These are phyloP conservation scores for Sorex maritimensis DNA, from an alignment of 2,797 vertebrate species.

Conservation along the genomic window DNA sequence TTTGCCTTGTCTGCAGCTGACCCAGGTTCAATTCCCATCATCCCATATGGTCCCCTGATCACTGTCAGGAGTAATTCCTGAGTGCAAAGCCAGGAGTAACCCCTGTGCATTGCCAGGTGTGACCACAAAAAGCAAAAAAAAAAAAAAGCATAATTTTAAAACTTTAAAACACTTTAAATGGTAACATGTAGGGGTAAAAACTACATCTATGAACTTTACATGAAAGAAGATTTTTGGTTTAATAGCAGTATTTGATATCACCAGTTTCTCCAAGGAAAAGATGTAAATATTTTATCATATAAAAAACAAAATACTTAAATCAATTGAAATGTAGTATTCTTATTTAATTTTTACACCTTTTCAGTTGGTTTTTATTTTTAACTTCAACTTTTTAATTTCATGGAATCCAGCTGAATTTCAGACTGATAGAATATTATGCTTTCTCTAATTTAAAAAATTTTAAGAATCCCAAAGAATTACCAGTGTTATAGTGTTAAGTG, in stretches of 20 bases:
- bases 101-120: no score
- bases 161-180: no score
- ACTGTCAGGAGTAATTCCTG: no score
- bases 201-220: not conserved
- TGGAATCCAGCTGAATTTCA: not conserved
- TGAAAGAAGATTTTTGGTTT: not conserved
- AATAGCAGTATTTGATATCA: not conserved
- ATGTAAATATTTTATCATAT: not conserved
- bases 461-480: not conserved
- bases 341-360: not conserved
- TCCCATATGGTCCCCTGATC: no score
- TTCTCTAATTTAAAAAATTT: not conserved
- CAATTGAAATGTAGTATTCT: not conserved
- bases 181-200: no score
- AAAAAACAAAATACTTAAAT: constrained; percentile 6
- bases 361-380: not conserved
- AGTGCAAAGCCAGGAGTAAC: no score
- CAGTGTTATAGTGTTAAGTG: not conserved
- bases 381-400: not conserved
- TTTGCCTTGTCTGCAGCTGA: no score
- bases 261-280: not conserved
- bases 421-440: not conserved
- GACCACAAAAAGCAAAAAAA: no score
- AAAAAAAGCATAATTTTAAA: not conserved
- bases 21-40: no score